Base-by-base conservation (phyloP, 2,888 invertebrate genomes). In the Lepas anatifera region DNA sequence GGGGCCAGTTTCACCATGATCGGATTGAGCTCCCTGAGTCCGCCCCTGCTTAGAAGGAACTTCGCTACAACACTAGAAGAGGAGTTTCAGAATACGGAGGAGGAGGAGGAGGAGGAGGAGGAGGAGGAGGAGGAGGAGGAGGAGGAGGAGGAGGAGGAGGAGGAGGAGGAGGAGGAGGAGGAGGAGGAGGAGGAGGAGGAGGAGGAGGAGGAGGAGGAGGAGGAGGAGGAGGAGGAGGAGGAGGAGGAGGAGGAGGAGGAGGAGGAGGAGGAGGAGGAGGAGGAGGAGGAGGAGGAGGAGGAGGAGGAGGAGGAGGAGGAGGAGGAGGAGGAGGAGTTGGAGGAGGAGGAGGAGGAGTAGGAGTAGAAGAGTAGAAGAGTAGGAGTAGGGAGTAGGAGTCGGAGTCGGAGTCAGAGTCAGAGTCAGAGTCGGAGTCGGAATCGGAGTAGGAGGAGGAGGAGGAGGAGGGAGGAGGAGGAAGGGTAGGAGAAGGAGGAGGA, bases 41-140 rank as follows among this genome's bases (percentile, higher is more conserved):
- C n/a, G 50, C 37, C n/a, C 16, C 16, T 29, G 39, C 16, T 0
- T 18, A 39, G 43, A 25, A 11, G 37, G 46, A 22, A 48, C 39
- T 25, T 46, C 10, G n/a, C n/a, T n/a, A n/a, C 25, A 16, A 25
- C 25, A 27, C 27, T 27, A 35, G 22, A 16, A 37, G 22, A 10
- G 8, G 18, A 18, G 29, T 37, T n/a, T 16, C 29, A 39, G 39
- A 27, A 25, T 50, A 39, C 32, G 11, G 18, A 46, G 68, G 46
- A 27, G 29, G 32, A 22, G 32, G 69, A 25, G 63, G 32, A 35
- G 27, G 48, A 46, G 67, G 29, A 29, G 32, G n/a, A 10, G 50
- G 29, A 68, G 35, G 68, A 68, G 68, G 43, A 52, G 43, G 52
- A 29, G 50, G 37, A 58, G 37, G 68, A 39, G 29, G 48, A 52